Base-by-base conservation (phyloP, 1,140 invertebrate species). In the Trinorchestia longiramus region DNA sequence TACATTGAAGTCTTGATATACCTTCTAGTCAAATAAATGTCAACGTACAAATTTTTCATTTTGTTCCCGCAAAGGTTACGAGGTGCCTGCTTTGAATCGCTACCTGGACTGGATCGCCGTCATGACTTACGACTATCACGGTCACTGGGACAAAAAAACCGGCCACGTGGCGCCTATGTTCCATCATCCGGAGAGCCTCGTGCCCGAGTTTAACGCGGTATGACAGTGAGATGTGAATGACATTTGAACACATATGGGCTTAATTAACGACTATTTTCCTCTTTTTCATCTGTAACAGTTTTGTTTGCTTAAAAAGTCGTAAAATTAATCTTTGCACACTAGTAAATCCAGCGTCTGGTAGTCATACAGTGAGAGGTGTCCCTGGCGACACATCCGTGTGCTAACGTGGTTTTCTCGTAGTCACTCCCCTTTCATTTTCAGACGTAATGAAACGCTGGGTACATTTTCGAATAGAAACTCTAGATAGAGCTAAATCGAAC, bases 61-160 rank as follows among this genome's bases (percentile, higher is more conserved):
- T 53, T 53, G 19, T 53, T 6, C 47, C 19, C 19, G 19, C 6
- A 53, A 96, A 97, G 99, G 98, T 0, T 99, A 99, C 96, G 98
- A 99, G 97, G 98, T 99, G 0, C 98, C 98, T 0, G 97, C 98
- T 0, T 96, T 99, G 0, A 98, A 98, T 0, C 97, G 98, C 96
- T 98, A 98, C 97, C 97, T 99, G 42, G 99, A 99, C 97, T 99
- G 99, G 98, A 98, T 98, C 87, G 98, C 98, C 6, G 98, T 99
- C 0, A 99, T 99, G 98, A 98, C 98, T 0, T 99, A 99, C 97
- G 98, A 99, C 97, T 99, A 98, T 97, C 98, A 99, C 97, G 98
- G 98, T 0, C 98, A 98, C 96, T 98, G 98, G 98, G 98, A 98
- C 96, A 98, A 98, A 96, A 98, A 98, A 96, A 99, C 98, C 15